Conservation (phyloP, 2,797 vertebrate genomes). For the Squalus acanthias region DNA sequence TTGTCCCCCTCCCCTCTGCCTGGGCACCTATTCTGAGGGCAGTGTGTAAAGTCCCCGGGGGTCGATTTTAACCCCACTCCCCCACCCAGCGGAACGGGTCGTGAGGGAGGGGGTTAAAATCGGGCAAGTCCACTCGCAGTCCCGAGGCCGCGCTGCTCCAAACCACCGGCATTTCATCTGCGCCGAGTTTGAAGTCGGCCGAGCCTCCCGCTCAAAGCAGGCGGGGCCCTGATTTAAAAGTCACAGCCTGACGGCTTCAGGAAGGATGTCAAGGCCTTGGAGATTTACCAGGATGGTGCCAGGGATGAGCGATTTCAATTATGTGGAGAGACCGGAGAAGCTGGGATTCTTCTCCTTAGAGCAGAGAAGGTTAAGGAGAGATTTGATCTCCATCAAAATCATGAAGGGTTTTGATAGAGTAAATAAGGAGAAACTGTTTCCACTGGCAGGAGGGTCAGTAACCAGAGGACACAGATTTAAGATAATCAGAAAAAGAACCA, state of each 20-base stretch:
- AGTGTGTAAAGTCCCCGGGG: neutral
- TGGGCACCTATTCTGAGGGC: neutral
- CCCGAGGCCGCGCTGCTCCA: neutral
- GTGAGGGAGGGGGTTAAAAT: neutral
- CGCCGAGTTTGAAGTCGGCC: too few species aligned
- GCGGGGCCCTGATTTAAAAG: neutral
- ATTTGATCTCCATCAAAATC: too few species aligned
- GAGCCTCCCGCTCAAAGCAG: neutral
- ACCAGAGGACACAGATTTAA: too few species aligned
- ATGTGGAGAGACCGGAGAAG: neutral
- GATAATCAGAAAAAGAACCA: too few species aligned
- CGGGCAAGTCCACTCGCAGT: too few species aligned
- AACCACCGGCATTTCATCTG: neutral
- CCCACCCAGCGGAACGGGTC: neutral
- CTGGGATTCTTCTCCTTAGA: neutral
- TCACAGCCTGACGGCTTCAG: neutral
- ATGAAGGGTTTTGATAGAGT: too few species aligned
- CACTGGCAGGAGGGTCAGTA: too few species aligned
- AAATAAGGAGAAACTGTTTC: too few species aligned
- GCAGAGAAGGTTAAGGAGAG: neutral
- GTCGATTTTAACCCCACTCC: neutral
- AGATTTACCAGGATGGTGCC: too few species aligned
- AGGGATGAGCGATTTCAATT: neutral
- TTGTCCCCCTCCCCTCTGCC: neutral
- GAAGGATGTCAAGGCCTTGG: neutral